Conservation (phyloP, 2,113 vertebrate species). For the Condylura cristata region DNA sequence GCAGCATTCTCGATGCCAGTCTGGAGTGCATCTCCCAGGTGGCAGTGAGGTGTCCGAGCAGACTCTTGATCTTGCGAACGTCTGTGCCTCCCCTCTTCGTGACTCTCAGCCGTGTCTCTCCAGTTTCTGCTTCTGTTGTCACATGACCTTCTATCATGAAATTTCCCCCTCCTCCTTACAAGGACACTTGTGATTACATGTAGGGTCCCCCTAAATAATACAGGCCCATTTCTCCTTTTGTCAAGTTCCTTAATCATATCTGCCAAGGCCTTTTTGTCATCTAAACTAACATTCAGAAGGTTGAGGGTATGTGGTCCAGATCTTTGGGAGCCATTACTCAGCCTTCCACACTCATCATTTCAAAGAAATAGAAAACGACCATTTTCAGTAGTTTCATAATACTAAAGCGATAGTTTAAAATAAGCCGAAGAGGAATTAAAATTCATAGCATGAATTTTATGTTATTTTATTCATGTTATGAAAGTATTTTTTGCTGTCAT, state of each 20-base stretch:
- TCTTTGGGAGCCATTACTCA: not conserved
- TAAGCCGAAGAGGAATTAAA: not conserved
- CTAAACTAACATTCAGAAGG: not conserved
- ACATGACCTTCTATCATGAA: not conserved
- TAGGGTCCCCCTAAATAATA: not conserved
- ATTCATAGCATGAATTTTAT: not conserved
- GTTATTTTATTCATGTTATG: too few relatives aligned
- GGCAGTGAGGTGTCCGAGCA: not conserved
- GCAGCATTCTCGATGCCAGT: not conserved
- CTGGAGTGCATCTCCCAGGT: not conserved
- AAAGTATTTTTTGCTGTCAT: not conserved
- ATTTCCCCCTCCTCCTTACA: not conserved
- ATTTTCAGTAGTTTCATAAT: not conserved
- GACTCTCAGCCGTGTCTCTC: not conserved
- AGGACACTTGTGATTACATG: not conserved
- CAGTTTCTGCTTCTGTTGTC: not conserved
- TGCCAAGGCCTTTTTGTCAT: not conserved
- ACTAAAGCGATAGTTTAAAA: not conserved
- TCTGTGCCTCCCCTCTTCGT: not conserved
- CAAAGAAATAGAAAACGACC: not conserved
- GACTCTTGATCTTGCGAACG: too few relatives aligned
- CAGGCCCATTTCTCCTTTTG: not conserved
- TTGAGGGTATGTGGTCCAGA: not conserved
- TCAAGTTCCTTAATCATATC: not conserved
- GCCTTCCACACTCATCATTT: not conserved